Percentiles rank a stretch among this genome's conserved stretches.
Evolutionary conservation across 2,888 invertebrate genomes (phyloP).

Genomic region (Synergus gifuensis): DNA sequence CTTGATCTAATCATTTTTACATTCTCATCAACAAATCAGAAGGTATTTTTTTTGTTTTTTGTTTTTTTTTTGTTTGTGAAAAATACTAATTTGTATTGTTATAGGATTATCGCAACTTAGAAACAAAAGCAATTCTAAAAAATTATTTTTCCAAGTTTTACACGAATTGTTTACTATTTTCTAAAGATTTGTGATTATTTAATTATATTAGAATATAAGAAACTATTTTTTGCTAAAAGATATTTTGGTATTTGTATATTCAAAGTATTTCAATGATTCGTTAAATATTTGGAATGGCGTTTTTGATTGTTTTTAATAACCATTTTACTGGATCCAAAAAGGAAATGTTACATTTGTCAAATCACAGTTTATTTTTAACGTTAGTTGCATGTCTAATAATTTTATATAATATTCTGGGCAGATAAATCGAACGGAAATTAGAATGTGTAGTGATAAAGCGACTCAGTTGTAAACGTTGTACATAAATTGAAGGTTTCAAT

Average conservation of each 20-base stretch:
- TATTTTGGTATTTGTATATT: not conserved
- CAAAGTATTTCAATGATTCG: not conserved
- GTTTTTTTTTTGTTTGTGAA: not conserved
- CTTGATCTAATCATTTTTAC: not conserved
- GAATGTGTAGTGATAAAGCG: not conserved
- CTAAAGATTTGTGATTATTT: slow-evolving; percentile 46
- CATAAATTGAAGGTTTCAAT: slow-evolving; percentile 6
- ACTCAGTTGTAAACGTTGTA: not conserved
- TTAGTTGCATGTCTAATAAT: not conserved
- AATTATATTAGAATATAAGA: slow-evolving; percentile 30
- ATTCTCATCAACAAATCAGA: not conserved
- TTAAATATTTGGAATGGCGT: not conserved
- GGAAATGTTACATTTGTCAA: not conserved
- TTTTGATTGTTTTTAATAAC: not conserved
- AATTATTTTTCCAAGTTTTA: slow-evolving; percentile 15
- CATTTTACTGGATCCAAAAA: not conserved
- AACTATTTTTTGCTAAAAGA: slow-evolving; percentile 15
- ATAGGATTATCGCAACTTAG: not conserved
- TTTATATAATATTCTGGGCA: not conserved
- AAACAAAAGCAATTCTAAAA: not conserved
- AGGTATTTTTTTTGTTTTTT: not conserved
- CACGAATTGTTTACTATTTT: not conserved
- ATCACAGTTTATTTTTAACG: not conserved
- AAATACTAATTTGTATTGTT: not conserved
- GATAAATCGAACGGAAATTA: not conserved